Evolutionary conservation across 2,888 invertebrate species (phyloP), one percentile per base, ranked within the genome.

Genomic region (Bibio marci): DNA sequence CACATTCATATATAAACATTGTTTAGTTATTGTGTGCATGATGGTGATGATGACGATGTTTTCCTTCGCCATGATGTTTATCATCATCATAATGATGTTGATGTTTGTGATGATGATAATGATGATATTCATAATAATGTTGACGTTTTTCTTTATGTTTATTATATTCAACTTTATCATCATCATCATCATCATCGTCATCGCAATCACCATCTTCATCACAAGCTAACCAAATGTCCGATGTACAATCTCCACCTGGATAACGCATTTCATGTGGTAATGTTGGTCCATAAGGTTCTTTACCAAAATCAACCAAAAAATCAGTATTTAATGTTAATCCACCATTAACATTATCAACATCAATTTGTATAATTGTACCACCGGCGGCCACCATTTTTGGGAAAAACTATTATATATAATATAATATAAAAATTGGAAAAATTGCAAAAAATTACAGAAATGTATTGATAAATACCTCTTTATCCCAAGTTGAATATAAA

Each of bases 261-360:
- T 92, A 94, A 53, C 95, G 78, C 73, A 92, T 90, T 66, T 98
- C 97, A 59, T 97, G 97, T 5, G 92, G 88, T 46, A 94, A 52
- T 50, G 79, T 69, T 2, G 94, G 82, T 1, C 95, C 95, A 52
- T 80, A 73, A 10, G 88, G 87, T 52, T 90, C 88, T 26, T 67
- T 63, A 2, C 83, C 87, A 62, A 94, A 97, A 65, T 97, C 86
- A 22, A 97, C 76, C 39, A 91, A 62, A 59, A 97, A 97, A 49
- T 87, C 65, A 40, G 74, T 64, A 59, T 97, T 88, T 43, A 97
- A 59, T 46, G 67, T 76, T 68, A 97, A 71, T 4, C 94, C 94
- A 3, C 94, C 95, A 34, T 79, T 80, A 44, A 71, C 71, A 35
- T 79, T 80, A 59, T 95, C 81, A 26, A 94, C 71, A 44, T 71